Percentiles rank a stretch among this genome's conserved stretches.
Conservation (phyloP, 2,888 invertebrate species). For the Tillus elongatus region DNA sequence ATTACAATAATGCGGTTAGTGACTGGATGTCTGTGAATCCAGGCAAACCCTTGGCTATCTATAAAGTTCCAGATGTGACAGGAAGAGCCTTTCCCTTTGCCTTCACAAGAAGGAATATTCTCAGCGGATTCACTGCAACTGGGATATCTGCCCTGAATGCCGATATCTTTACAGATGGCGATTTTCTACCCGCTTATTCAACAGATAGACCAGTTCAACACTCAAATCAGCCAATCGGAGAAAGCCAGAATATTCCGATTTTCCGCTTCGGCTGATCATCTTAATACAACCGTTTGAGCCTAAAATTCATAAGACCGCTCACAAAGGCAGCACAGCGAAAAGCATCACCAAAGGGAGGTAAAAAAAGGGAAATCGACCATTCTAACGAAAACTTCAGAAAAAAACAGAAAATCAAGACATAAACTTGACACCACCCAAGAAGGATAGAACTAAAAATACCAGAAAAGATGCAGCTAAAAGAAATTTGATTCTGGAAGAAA, state of each 20-base stretch:
- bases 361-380: not conserved
- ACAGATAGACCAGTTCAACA: not conserved
- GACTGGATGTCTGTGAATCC: constrained; percentile 6
- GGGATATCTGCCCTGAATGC: too few species aligned
- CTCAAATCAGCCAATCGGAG: not conserved
- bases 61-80: too few species aligned
- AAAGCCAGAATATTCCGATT: too few species aligned
- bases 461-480: too few species aligned
- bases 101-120: too few species aligned
- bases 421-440: too few species aligned
- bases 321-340: constrained; percentile 1
- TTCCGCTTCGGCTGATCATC: not conserved
- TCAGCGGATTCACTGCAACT: too few species aligned
- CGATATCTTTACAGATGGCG: not conserved
- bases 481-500: constrained; percentile 1
- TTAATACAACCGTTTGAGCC: not conserved
- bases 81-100: too few species aligned
- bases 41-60: too few species aligned
- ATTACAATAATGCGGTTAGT: not conserved
- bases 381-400: constrained; percentile 2
- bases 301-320: not conserved
- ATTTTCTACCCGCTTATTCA: constrained; percentile 2
- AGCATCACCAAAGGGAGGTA: not conserved
- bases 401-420: too few species aligned
- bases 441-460: too few species aligned